phyloP scores from a whole-genome alignment of 1,140 invertebrate genomes.

The Oreohelix idahoensis region DNA sequence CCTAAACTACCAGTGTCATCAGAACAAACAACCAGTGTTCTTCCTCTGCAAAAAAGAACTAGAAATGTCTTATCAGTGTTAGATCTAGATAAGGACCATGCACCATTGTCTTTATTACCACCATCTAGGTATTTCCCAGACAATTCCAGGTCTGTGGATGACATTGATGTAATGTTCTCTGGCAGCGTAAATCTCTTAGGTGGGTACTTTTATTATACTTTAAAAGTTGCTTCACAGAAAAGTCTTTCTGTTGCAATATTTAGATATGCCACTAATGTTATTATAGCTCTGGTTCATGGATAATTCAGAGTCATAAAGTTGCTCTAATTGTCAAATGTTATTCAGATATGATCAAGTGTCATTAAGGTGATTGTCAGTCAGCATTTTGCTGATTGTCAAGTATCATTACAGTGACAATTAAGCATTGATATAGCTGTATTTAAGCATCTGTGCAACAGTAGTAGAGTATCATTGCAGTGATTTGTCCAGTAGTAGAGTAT shows the following conservation, averaged over 20 bases:
- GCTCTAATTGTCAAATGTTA: too few relatives aligned
- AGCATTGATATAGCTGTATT: too few relatives aligned
- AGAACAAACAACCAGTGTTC: background rate
- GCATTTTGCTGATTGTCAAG: too few relatives aligned
- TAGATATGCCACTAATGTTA: background rate
- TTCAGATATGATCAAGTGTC: too few relatives aligned
- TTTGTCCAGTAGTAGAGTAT: too few relatives aligned
- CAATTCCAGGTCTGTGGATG: background rate
- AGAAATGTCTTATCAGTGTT: background rate
- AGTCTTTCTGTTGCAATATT: background rate
- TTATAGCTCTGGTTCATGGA: background rate
- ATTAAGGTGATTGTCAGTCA: background rate
- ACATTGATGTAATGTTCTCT: background rate
- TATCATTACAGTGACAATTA: too few relatives aligned
- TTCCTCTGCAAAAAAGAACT: background rate
- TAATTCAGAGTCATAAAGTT: too few relatives aligned
- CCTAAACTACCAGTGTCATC: background rate
- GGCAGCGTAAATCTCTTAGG: background rate
- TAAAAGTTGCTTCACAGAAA: background rate
- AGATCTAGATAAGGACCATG: background rate
- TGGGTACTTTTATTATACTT: background rate
- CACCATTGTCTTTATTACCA: background rate
- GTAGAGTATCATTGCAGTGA: too few relatives aligned
- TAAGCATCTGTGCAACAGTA: too few relatives aligned
- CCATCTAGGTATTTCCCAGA: background rate